Evolutionary conservation across 2,888 invertebrate species (phyloP), one percentile per base, ranked within the genome.

Genomic region (Dolomedes plantarius): DNA sequence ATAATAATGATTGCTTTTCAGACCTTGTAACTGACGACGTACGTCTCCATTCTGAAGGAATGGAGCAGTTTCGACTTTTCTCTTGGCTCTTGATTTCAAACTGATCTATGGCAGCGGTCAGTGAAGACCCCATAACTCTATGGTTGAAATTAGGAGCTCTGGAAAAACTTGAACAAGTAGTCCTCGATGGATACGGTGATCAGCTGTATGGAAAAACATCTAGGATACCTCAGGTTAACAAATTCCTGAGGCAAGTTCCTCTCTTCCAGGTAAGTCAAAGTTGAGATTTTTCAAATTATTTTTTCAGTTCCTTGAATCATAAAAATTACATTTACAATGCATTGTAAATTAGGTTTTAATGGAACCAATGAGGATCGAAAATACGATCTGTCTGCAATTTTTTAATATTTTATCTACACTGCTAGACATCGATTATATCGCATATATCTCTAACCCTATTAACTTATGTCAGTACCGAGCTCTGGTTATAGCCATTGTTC

Each of bases 101-200:
- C 23, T 56, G 56, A 56, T 3, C 23, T 56, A 87, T 88, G 88
- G 86, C 86, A 27, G 78, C 85, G 31, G 76, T 88, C 31, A 89
- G 88, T 62, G 90, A 90, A 67, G 91, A 91, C 81, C 91, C 91
- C 65, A 91, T 92, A 39, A 90, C 90, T 31, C 90, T 91, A 83
- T 92, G 92, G 92, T 90, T 91, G 71, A 91, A 91, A 78, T 90
- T 91, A n/a, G 91, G 91, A 50, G 91, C 91, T 80, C 88, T 91
- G 32, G 91, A 91, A 28, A 92, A 92, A 83, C 88, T 92, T 76
- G 91, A 92, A 88, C 91, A 92, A 81, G 90, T 91, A 6, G 91
- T 92, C 7, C 89, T 92, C 13, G 91, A 91, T 79, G 92, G 92
- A 0, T 91, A 92, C 87, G 92, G 92, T 3, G 91, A 91, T 81